Conservation (phyloP, 2,797 vertebrate genomes). For the Apodemus agrarius region DNA sequence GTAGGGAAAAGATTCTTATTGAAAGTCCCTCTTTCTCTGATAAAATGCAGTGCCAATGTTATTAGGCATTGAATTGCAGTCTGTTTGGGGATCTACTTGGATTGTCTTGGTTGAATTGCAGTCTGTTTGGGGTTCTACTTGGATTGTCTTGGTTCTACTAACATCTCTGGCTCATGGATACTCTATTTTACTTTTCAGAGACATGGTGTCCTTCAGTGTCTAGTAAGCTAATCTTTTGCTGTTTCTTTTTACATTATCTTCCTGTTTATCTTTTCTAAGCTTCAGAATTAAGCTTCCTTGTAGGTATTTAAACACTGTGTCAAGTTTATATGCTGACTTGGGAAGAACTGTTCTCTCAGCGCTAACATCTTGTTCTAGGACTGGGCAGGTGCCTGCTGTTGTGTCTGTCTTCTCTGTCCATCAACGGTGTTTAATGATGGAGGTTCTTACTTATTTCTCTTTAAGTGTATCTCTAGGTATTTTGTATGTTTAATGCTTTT, state of each 20-base stretch:
- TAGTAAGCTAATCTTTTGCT: background rate
- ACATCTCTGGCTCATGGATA: rapidly evolving
- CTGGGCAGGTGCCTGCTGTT: background rate
- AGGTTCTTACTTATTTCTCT: background rate
- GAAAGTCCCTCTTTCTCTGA: background rate
- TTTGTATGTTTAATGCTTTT: constrained; percentile 15
- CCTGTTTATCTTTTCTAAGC: background rate
- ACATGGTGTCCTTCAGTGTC: background rate
- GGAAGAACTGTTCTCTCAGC: background rate
- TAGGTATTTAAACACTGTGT: background rate
- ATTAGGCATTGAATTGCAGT: background rate
- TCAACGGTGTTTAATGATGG: background rate
- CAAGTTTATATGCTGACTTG: background rate
- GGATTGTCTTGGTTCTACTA: background rate
- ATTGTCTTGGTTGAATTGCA: background rate
- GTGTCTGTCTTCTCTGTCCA: background rate
- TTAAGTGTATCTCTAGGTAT: background rate
- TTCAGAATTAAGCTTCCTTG: background rate
- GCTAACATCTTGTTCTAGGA: background rate
- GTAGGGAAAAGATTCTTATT: background rate
- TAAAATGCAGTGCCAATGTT: background rate
- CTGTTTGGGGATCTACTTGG: background rate
- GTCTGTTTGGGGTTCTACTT: background rate
- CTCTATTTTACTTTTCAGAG: background rate
- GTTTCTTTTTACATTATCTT: background rate